Conservation (phyloP, 2,797 vertebrate species). For the Peromyscus aztecus region DNA sequence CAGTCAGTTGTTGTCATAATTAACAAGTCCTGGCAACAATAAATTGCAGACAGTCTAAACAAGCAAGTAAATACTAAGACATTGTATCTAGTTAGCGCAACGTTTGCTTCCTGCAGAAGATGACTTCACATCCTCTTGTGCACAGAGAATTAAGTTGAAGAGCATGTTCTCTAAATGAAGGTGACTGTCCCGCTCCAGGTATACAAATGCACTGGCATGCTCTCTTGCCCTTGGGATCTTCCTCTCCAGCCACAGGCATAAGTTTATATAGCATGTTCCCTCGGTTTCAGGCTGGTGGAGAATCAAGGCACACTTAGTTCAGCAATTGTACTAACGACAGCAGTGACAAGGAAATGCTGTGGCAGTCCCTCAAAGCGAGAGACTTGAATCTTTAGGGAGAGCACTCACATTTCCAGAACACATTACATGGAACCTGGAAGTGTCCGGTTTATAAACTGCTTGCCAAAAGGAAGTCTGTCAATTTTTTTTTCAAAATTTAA, state of each 20-base stretch:
- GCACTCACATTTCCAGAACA: not conserved
- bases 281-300: slow-evolving; percentile 80
- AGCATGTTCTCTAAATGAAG: slow-evolving; percentile 32
- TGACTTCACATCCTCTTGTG: slow-evolving; percentile 73
- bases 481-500: slow-evolving; percentile 5
- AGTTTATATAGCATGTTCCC: slow-evolving; percentile 76
- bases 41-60: slow-evolving; percentile 68
- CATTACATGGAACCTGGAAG: not conserved
- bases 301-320: slow-evolving; percentile 87
- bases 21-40: slow-evolving; percentile 54
- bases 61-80: slow-evolving; percentile 54
- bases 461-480: not conserved
- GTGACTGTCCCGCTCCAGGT: slow-evolving; percentile 56
- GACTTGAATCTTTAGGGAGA: slow-evolving; percentile 71
- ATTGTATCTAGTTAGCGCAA: slow-evolving; percentile 7
- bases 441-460: not conserved
- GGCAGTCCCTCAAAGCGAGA: slow-evolving; percentile 79
- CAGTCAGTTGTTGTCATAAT: slow-evolving; percentile 66
- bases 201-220: slow-evolving; percentile 71
- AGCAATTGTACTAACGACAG: slow-evolving; percentile 74
- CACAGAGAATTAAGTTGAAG: not conserved
- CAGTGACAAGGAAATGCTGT: slow-evolving; percentile 72
- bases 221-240: slow-evolving; percentile 67
- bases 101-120: slow-evolving; percentile 77
- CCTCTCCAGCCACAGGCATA: slow-evolving; percentile 64